Conservation (phyloP, 2,797 vertebrate genomes). For the Jordanella pulchra region DNA sequence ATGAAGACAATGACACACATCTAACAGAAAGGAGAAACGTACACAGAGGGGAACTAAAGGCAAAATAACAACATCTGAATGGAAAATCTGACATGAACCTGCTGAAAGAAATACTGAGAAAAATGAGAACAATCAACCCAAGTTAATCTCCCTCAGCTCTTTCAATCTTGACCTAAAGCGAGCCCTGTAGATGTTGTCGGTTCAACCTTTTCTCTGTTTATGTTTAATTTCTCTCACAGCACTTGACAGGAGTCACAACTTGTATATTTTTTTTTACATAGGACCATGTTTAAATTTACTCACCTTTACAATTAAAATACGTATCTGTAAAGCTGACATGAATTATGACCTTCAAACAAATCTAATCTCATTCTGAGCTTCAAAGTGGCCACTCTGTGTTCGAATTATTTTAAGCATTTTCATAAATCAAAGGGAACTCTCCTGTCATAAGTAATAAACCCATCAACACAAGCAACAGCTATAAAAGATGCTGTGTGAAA, state of each 20-base stretch:
- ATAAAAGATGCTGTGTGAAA: constrained; percentile 1
- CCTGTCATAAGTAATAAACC: constrained; percentile 8
- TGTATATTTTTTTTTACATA: background rate
- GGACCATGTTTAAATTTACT: background rate
- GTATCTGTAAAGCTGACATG: background rate
- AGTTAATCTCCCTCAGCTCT: background rate
- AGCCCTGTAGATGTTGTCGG: background rate
- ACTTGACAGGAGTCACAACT: background rate
- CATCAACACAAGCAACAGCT: constrained; percentile 2
- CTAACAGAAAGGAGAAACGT: background rate
- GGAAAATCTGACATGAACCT: background rate
- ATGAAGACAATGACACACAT: background rate
- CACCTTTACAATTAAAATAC: background rate
- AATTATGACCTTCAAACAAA: too few relatives aligned
- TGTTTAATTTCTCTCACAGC: background rate
- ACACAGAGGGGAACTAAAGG: background rate
- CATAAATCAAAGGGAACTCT: background rate
- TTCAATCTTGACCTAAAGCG: background rate
- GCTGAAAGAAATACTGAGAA: background rate
- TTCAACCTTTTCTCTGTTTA: background rate
- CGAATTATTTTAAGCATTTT: background rate
- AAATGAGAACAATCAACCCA: background rate
- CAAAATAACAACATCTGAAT: constrained; percentile 1
- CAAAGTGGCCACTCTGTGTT: background rate
- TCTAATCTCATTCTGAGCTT: background rate